Base-by-base conservation (phyloP, 2,113 vertebrate genomes). In the Cyrtonyx montezumae region DNA sequence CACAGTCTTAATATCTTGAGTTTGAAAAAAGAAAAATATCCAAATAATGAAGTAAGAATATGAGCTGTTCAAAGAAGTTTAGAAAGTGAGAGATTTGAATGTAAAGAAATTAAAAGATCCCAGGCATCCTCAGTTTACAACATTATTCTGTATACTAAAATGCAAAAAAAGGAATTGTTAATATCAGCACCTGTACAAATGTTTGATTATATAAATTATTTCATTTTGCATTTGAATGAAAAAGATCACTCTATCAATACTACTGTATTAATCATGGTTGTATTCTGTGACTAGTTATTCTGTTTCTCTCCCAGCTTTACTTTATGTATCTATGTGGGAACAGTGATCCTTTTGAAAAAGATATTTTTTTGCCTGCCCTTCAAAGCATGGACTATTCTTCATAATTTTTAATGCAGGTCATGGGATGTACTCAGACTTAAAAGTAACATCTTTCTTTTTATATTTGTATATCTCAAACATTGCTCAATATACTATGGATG, bases 281-380 rank as follows among this genome's bases (percentile, higher is more conserved):
- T 88, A 28, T 81, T 86, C 75, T 93, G 81, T 94, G 62, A 82
- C 36, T 80, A 36, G 20, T 69, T 94, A 92, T 66, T 88, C 93
- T 89, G 2, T 56, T 49, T 25, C 16, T 76, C 34, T 85, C n/a
- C 37, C 92, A 59, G 17, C 28, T 79, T 94, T 76, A 42, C 7
- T 82, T 96, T 80, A 45, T 48, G 9, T 67, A 34, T 51, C 62
- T 88, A 67, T 67, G 80, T 80, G 87, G 56, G 26, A 70, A 80
- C 13, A 66, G 14, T 2, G 3, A 48, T 82, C 84, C 42, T 40
- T 80, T 34, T 70, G 49, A 62, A 79, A 80, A 63, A 61, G 20
- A 68, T 34, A 10, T 9, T 8, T 25, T 19, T 28, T 83, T 93
- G 63, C 68, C 84, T 96, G 36, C 28, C 68, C 66, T 82, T 34